Percentiles rank a stretch among this genome's conserved stretches.
Evolutionary conservation across 2,113 vertebrate genomes (phyloP).

Genomic region (Tauraco erythrolophus): DNA sequence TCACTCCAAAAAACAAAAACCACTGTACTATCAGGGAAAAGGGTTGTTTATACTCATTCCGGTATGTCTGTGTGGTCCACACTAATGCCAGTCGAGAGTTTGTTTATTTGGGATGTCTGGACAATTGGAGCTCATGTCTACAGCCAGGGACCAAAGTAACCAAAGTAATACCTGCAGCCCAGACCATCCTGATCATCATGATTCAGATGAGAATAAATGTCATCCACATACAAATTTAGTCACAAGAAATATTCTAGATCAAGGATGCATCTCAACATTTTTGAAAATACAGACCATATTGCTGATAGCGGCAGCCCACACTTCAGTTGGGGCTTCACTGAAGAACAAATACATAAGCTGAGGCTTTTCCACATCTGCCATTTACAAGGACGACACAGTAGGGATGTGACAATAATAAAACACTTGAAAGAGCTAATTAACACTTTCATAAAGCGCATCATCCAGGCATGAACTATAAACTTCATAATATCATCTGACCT

Average conservation of each 20-base stretch:
- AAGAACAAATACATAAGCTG: neutral
- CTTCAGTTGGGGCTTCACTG: neutral
- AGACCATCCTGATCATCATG: neutral
- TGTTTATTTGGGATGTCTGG: neutral
- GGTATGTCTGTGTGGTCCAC: neutral
- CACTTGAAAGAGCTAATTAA: neutral
- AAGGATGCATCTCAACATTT: neutral
- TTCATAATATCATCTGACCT: neutral
- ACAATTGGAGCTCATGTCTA: neutral
- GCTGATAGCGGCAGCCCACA: accelerated
- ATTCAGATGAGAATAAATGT: neutral
- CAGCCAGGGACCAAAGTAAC: neutral
- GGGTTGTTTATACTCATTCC: neutral
- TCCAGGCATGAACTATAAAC: neutral
- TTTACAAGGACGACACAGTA: neutral
- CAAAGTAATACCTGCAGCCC: neutral
- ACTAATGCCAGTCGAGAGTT: neutral
- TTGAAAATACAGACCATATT: neutral
- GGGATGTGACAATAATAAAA: neutral
- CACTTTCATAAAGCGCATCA: neutral
- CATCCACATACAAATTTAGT: neutral
- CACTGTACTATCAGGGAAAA: neutral
- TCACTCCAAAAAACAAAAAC: neutral
- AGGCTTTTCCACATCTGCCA: neutral
- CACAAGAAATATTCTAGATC: neutral